These are phyloP conservation scores for Neocrepidodera transversa DNA, from an alignment of 2,888 invertebrate species.

Conservation along the genomic window DNA sequence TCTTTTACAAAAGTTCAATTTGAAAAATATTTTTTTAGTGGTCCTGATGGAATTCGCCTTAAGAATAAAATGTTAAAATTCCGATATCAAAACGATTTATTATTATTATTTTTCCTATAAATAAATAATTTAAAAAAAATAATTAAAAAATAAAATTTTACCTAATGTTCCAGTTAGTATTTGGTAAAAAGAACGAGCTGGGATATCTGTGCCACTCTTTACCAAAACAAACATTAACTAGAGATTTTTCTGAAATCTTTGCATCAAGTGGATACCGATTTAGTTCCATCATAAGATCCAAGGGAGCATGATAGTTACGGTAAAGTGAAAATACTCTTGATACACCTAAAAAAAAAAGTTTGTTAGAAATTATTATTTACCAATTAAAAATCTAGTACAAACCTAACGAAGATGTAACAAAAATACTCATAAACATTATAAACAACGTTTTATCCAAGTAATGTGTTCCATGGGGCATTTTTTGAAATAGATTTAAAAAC, in stretches of 20 bases:
- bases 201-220: slow-evolving; percentile 99
- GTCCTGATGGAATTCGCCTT: no score
- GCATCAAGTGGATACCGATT: slow-evolving; percentile 65
- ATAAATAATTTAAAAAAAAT: no score
- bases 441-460: slow-evolving; percentile 80
- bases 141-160: no score
- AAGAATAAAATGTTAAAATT: no score
- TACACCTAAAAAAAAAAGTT: slow-evolving; percentile 62
- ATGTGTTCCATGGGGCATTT: slow-evolving; percentile 63
- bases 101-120: no score
- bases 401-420: slow-evolving; percentile 65
- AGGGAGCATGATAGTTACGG: slow-evolving; percentile 86
- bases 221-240: slow-evolving; percentile 86
- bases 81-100: no score
- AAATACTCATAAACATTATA: slow-evolving; percentile 70
- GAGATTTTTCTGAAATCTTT: slow-evolving; percentile 60
- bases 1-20: no score
- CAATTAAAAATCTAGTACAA: slow-evolving; percentile 19
- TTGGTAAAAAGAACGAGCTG: slow-evolving; percentile 91
- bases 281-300: slow-evolving; percentile 82
- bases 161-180: slow-evolving; percentile 74
- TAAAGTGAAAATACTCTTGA: slow-evolving; percentile 71
- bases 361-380: no score
- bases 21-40: no score
- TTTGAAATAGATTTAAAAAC: slow-evolving; percentile 58